Percentiles rank a stretch among this genome's conserved stretches.
Conservation (phyloP, 2,113 vertebrate species). For the Hippocampus guttulatus region DNA sequence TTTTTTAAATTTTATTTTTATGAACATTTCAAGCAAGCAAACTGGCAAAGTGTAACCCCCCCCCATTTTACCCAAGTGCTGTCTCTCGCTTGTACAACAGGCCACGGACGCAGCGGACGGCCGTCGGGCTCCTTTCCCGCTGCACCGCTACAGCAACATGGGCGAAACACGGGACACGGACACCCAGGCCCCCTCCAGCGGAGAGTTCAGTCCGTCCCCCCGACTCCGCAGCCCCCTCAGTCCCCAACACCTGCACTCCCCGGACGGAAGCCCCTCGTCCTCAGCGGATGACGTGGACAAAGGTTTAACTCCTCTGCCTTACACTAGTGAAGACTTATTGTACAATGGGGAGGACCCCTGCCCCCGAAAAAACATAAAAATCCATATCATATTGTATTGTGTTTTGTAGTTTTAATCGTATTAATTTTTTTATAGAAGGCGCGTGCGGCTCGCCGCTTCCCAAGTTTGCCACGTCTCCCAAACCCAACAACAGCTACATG, state of each 20-base stretch:
- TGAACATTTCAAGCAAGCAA: no score
- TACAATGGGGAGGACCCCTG: no score
- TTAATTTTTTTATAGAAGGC: constrained; percentile 77
- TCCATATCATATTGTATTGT: background rate
- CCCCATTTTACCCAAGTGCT: no score
- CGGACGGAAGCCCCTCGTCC: constrained; percentile 82
- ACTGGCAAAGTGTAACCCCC: no score
- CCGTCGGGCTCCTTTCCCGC: constrained; percentile 83
- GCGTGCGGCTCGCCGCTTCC: constrained; percentile 92
- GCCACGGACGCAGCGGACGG: constrained; percentile 85
- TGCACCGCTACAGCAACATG: constrained; percentile 78
- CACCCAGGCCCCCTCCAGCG: constrained; percentile 87
- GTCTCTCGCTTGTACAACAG: constrained; percentile 57
- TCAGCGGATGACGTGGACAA: constrained; percentile 88
- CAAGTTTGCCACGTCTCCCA: constrained; percentile 95
- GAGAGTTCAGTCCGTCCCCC: constrained; percentile 83
- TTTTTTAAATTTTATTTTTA: no score
- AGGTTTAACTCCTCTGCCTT: constrained; percentile 68
- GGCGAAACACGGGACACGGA: constrained; percentile 83
- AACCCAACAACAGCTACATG: constrained; percentile 99
- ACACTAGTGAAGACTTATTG: background rate
- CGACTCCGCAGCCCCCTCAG: constrained; percentile 72
- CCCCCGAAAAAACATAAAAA: no score
- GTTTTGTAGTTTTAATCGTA: background rate
- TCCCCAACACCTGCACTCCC: constrained; percentile 80